A percentile compares a stretch with the other conserved stretches of the same genome.
Conservation (phyloP, 2,888 invertebrate genomes). For the Escarpia spicata region DNA sequence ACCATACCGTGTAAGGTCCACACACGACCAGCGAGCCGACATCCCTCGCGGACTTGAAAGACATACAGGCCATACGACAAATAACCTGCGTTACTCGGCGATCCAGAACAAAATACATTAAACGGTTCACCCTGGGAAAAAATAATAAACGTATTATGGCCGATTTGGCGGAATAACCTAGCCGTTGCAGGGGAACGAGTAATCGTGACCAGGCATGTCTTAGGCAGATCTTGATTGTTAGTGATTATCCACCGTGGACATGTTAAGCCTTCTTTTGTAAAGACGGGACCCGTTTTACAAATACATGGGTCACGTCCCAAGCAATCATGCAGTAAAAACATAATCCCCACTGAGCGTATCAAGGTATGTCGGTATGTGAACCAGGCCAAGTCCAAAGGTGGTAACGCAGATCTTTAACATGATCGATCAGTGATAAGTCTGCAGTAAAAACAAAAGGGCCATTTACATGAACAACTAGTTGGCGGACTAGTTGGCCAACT, state of each 20-base stretch:
- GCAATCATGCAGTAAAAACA: background rate
- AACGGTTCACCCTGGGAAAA: background rate
- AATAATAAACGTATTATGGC: background rate
- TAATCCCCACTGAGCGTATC: background rate
- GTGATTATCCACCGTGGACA: background rate
- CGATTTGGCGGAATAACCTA: background rate
- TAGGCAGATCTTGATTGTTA: background rate
- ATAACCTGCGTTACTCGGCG: background rate
- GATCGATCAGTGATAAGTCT: background rate
- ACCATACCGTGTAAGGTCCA: too few species aligned
- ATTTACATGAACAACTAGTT: too few species aligned
- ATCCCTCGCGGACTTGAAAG: too few species aligned
- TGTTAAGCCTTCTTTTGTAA: background rate
- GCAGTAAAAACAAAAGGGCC: background rate
- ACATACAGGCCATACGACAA: too few species aligned
- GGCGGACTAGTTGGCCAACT: too few species aligned
- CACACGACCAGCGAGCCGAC: too few species aligned
- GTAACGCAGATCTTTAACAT: background rate
- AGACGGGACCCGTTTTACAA: background rate
- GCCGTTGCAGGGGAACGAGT: background rate
- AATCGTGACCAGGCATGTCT: background rate
- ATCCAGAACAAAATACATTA: background rate
- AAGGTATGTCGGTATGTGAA: background rate
- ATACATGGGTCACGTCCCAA: background rate
- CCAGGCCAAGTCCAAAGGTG: constrained; percentile 20